phyloP scores from a whole-genome alignment of 2,113 vertebrate species.

The Neolamprologus cancellatus region DNA sequence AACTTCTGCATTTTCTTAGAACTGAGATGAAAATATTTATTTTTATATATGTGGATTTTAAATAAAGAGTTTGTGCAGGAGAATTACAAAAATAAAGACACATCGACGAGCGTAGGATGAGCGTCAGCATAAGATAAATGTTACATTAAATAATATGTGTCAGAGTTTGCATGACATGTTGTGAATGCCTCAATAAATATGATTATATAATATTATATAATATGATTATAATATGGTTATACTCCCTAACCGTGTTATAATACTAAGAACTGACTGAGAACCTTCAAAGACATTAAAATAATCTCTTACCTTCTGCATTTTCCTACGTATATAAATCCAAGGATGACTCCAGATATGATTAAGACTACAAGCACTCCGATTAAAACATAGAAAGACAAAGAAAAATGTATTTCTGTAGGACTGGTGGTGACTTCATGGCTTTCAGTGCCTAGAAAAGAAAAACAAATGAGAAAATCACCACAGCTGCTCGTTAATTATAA shows the following conservation, averaged over 20 bases:
- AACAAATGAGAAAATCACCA: background rate
- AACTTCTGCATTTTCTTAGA: rapidly evolving
- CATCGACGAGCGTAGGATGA: rapidly evolving
- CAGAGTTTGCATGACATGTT: rapidly evolving
- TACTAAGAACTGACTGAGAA: background rate
- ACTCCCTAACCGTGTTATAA: rapidly evolving
- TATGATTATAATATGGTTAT: rapidly evolving
- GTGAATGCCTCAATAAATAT: background rate
- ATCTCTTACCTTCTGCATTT: background rate
- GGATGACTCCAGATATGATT: background rate
- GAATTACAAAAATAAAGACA: rapidly evolving
- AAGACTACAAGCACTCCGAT: background rate
- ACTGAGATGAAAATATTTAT: rapidly evolving
- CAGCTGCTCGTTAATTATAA: background rate
- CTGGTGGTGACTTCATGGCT: background rate
- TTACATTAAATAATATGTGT: background rate
- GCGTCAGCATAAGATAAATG: rapidly evolving
- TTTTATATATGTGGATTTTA: background rate
- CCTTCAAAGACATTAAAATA: rapidly evolving
- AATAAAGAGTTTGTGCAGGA: rapidly evolving
- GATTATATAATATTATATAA: background rate
- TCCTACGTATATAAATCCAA: rapidly evolving
- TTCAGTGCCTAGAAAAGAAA: rapidly evolving
- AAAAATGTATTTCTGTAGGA: background rate
- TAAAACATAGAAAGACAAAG: background rate